Evolutionary conservation across 2,888 invertebrate species (phyloP), one percentile per base, ranked within the genome.

Genomic region (Phalera bucephala): DNA sequence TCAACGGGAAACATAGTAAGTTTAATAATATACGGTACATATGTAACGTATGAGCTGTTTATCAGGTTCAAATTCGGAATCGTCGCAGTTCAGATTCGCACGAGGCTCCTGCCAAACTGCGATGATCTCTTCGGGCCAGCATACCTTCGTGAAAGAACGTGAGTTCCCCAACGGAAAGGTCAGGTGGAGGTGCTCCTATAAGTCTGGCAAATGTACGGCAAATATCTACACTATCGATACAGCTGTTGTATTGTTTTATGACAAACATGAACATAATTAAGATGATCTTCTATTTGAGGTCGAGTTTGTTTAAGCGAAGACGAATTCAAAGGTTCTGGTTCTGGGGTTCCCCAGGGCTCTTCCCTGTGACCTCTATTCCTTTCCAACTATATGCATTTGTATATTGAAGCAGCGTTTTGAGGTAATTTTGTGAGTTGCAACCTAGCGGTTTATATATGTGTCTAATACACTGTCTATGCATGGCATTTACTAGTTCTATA

Each of bases 211-310:
- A 3, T 81, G 80, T 35, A 64, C 61, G 1, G 79, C 81, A 2
- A 74, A 72, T 49, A 73, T 80, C 11, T 77, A 74, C 54, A 78
- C 79, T 2, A 66, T 79, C 8, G 71, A 73, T 22, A 62, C 62
- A 1, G 69, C 75, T 36, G 76, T 81, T 1, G 76, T 80, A 0
- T 53, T 77, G 2, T 64, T 80, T 29, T 67, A 76, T 31, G 77
- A 79, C 42, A 72, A 67, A 33, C 81, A 81, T 51, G 53, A 70
- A 25, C 80, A 81, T 40, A 45, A 50, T 5, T 54, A 40, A 40
- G 1, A n/a, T 14, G 5, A 14, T n/a, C 14, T 14, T 12, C 9
- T 17, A 13, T 14, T 8, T 27, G 6, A 5, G n/a, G n/a, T n/a
- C 5, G n/a, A 25, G 1, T 12, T 25, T 25, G 12, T 2, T 1